Conservation (phyloP, 2,888 invertebrate species). For the Eilema sororculum region DNA sequence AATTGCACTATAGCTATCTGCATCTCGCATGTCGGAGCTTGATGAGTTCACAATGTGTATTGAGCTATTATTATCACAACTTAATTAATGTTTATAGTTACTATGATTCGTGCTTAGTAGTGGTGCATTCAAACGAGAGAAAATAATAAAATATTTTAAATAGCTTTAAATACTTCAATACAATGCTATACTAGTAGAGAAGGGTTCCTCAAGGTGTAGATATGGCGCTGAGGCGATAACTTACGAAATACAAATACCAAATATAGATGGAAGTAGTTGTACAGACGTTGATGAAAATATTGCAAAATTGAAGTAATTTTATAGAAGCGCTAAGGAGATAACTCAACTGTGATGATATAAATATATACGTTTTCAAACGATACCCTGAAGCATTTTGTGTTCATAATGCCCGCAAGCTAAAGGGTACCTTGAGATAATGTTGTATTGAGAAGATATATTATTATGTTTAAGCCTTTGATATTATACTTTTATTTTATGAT, state of each 20-base stretch:
- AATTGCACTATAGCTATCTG: constrained; percentile 29
- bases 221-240: neutral
- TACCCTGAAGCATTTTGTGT: neutral
- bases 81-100: neutral
- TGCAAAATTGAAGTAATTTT: neutral
- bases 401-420: neutral
- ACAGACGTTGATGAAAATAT: neutral
- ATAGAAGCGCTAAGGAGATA: neutral
- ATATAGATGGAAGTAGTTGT: neutral
- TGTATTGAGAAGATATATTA: neutral
- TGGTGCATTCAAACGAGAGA: neutral
- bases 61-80: neutral
- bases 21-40: constrained; percentile 7
- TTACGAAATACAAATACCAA: neutral
- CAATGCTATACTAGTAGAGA: no score
- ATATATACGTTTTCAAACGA: neutral
- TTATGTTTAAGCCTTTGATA: neutral
- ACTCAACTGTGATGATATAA: neutral
- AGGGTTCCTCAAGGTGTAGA: neutral
- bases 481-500: neutral
- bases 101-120: neutral
- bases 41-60: constrained; percentile 5
- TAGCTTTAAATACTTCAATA: neutral
- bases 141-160: neutral
- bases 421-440: neutral